These are phyloP conservation scores for Malurus splendens DNA, from an alignment of 2,797 vertebrate species.

Conservation along the genomic window DNA sequence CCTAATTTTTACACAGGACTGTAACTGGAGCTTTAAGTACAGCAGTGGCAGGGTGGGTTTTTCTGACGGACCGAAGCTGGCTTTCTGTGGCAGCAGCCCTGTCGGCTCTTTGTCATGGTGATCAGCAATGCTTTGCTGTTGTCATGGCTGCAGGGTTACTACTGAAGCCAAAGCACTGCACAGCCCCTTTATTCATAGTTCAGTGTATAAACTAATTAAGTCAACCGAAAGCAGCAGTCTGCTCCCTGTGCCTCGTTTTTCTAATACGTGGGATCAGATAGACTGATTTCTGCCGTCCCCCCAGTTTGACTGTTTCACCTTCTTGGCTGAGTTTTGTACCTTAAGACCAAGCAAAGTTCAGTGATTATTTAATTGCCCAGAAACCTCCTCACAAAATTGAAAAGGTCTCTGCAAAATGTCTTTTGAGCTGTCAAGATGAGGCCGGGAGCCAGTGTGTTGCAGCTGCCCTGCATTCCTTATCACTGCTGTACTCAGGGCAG, in stretches of 20 bases:
- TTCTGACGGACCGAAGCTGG: background rate
- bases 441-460: background rate
- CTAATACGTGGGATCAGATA: background rate
- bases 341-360: background rate
- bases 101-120: constrained; percentile 56
- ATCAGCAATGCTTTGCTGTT: constrained; percentile 56
- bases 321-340: background rate
- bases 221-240: constrained; percentile 22
- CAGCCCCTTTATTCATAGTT: constrained; percentile 54
- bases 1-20: background rate
- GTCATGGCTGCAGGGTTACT: constrained; percentile 62
- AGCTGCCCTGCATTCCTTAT: background rate
- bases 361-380: background rate
- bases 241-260: constrained; percentile 16
- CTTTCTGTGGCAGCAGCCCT: background rate
- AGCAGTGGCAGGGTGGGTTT: background rate
- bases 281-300: background rate
- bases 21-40: background rate
- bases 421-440: background rate
- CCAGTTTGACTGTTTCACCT: background rate
- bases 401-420: background rate
- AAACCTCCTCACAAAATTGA: background rate
- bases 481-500: background rate
- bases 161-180: constrained; percentile 40
- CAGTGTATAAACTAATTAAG: constrained; percentile 47